Evolutionary conservation across 2,888 invertebrate species (phyloP), one percentile per base, ranked within the genome.

Genomic region (Octonoba sinensis): DNA sequence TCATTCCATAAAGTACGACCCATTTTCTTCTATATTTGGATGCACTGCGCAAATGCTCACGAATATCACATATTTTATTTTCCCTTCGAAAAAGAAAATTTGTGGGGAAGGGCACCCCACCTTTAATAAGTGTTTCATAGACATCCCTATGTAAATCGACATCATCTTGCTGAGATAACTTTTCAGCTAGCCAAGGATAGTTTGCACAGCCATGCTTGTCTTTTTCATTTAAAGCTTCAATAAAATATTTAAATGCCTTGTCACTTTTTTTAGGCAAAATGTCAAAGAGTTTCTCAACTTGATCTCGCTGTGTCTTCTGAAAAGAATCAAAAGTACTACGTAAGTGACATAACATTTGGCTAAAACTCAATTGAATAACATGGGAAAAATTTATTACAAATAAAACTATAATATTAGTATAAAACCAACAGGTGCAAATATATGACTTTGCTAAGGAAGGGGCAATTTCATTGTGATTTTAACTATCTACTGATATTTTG

Each of bases 1-100:
- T 91, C 93, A 93, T 93, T 13, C 94, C 94, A 87, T 93, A 92
- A 16, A 94, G 46, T 3, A 85, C 74, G n/a, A 85, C 56, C 85
- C 85, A 86, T 46, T 84, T 84, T 1, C 73, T 56, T 0, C 49
- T n/a, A 8, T 18, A 1, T 12, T 71, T 24, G 0, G 65, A 57
- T 11, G 93, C 87, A 1, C 86, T 86, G 66, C 87, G 87, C 49
- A 93, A 87, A 69, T 89, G 89, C n/a, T 85, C 83, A 59, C 89
- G 90, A 59, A 93, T 89, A 85, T 89, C 88, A 78, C 88, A 84
- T 85, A 91, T 90, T 92, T 92, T 62, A 1, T 74, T 12, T 44
- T 56, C 36, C 64, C 84, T 77, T 13, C 13, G 16, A 13, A 84
- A 18, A 49, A 83, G 51, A 59, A 74, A 56, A 54, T 82, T 78